Evolutionary conservation across 2,113 vertebrate genomes (phyloP), one percentile per base, ranked within the genome.

Genomic region (Pogona vitticeps): DNA sequence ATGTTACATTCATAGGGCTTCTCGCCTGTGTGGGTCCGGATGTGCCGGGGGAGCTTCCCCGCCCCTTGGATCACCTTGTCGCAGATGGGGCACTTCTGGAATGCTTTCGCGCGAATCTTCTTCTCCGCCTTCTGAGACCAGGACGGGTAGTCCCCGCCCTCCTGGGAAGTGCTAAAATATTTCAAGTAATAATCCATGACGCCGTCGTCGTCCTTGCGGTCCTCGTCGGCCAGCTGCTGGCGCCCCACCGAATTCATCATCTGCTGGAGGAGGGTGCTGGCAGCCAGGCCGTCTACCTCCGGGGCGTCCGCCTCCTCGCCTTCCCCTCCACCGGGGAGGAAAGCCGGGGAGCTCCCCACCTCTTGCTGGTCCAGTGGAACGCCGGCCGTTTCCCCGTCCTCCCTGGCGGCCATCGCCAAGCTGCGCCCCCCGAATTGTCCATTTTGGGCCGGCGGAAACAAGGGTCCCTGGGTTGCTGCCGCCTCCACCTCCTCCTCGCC

Each of bases 121-220:
- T 98, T 98, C 95, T 99, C 97, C 6, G 95, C 96, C 87, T 97
- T 97, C 90, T 97, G 96, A 0, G 96, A 97, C 97, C 97, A 97
- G 85, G 96, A 96, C 0, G 96, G 95, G 88, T 97, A 97, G 20
- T 96, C 95, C 0, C 97, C 95, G 1, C 96, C 91, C 86, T 98
- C 98, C 56, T 97, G 98, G 56, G 97, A 94, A 94, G 97, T 95
- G 95, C 98, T 97, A 94, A 99, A 99, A 94, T 99, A 99, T 96
- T 99, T 99, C 98, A 99, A 98, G 97, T 99, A 99, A 98, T 98
- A 98, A 96, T 99, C 98, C 97, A 99, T 96, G 31, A 99, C 98
- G 1, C 97, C 97, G 87, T 99, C 98, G 61, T 99, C 98, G 0
- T 97, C 96, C 1, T 96, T 98, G 1, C 97, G 96, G 84, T 96